Base-by-base conservation (phyloP, 1,140 invertebrate genomes). In the Hyles euphorbiae region DNA sequence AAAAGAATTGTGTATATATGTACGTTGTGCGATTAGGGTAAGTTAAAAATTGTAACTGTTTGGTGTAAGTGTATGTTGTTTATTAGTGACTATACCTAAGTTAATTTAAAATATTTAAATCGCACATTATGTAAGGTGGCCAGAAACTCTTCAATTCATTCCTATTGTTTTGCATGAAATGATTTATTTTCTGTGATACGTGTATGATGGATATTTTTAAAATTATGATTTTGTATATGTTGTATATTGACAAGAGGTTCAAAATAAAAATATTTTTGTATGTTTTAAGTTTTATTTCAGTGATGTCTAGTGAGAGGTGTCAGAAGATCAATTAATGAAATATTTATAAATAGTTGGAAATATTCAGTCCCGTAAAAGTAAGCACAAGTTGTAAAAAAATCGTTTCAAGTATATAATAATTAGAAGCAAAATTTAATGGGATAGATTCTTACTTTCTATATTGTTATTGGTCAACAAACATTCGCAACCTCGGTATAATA, bases 381-480 rank as follows among this genome's bases (percentile, higher is more conserved):
- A 72, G 70, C 57, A 69, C 68, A 72, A 69, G 71, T 68, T 76
- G 76, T 62, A 61, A 61, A 46, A 45, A 45, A 11, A 40, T 5
- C 8, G 36, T 8, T 40, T 40, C 36, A 40, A 40, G 36, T 40
- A 40, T 8, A 40, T 8, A 48, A n/a, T 48, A 48, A n/a, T 48
- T 22, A 48, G 3, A 4, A 4, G 4, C 46, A n/a, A 22, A 66
- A 22, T 48, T 11, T 22, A 10, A n/a, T 48, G 65, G 22, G 8
- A 40, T 40, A 40, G 36, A 40, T 40, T 5, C 36, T 40, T 40
- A 40, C 36, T 40, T 5, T 40, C 36, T 40, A 40, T 2, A 8
- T 40, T 76, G 56, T 74, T 76, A 77, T 88, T 88, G 83, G 81
- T 89, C 85, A 88, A 85, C 77, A 82, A 87, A 88, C 73, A 74